Percentiles rank a stretch among this genome's conserved stretches.
Conservation (phyloP, 2,113 vertebrate genomes). For the Origma solitaria region DNA sequence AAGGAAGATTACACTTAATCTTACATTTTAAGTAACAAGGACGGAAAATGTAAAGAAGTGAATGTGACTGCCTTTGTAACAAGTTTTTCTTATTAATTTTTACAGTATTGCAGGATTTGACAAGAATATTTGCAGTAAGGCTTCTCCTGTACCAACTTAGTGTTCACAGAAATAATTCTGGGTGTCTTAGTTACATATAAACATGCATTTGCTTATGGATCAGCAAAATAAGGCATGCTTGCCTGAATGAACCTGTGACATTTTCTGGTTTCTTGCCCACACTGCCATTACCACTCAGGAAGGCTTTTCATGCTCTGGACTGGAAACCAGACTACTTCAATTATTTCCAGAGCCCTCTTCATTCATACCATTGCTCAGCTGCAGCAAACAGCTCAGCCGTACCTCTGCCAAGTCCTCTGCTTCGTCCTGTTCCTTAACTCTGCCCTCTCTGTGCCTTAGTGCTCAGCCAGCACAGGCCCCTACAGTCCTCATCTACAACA, state of each 20-base stretch:
- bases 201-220: neutral
- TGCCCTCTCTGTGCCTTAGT: neutral
- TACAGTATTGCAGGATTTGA: neutral
- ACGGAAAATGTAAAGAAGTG: neutral
- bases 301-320: neutral
- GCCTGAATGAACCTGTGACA: neutral
- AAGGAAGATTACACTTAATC: neutral
- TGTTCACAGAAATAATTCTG: neutral
- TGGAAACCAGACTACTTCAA: neutral
- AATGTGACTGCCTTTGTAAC: neutral
- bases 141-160: neutral
- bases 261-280: neutral
- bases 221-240: neutral
- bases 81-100: neutral
- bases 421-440: neutral
- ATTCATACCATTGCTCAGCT: neutral
- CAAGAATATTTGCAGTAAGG: neutral
- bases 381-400: neutral
- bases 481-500: neutral
- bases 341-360: neutral
- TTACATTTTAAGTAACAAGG: neutral
- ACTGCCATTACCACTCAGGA: neutral
- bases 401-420: neutral
- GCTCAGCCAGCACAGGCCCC: neutral
- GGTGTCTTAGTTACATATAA: neutral